Evolutionary conservation across 30 jellyfish, hydroid and myxozoan species (phyloP), one percentile per base, ranked within the genome.

Genomic region (Morbakka virulenta): DNA sequence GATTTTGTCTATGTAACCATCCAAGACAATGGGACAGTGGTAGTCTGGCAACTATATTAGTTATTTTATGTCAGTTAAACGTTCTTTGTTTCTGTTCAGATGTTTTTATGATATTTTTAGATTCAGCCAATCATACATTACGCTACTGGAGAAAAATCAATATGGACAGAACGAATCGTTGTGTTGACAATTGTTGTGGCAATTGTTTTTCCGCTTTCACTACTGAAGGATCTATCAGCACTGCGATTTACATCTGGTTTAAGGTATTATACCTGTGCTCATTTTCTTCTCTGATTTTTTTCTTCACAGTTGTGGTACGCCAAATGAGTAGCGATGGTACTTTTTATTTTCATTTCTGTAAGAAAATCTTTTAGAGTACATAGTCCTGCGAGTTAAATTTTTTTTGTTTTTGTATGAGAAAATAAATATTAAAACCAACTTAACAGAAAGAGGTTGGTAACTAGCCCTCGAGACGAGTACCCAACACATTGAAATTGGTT

Each of bases 191-290:
- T 82, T 86, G 64, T 77, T 24, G 47, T 80, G 0, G 86, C 94
- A 0, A 62, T 89, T 52, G 97, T 89, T 23, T 89, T 89, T 64
- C 97, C 97, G 27, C 74, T 89, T 57, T 89, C 97, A 12, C 65
- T 89, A 72, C 74, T 89, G 31, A 81, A 72, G 33, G 82, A 89
- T 74, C 92, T 89, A 2, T 89, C 97, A 17, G 97, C 97, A 17
- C 74, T 83, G 35, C 85, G 73, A 49, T 79, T 71, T 51, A 82
- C 97, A 9, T 89, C 95, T 28, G 35, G 89, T 1, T 51, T 83
- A 33, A 89, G 97, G 97, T 89, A 64, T 12, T 26, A 35, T 35
- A 1, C 9, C 2, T n/a, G n/a, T n/a, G n/a, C 32, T 12, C 29
- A 61, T 61, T 23, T 12, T 23, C 32, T 23, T 20, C 29, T 61